Evolutionary conservation across 2,888 invertebrate species (phyloP), one percentile per base, ranked within the genome.

Genomic region (Catocala nupta): DNA sequence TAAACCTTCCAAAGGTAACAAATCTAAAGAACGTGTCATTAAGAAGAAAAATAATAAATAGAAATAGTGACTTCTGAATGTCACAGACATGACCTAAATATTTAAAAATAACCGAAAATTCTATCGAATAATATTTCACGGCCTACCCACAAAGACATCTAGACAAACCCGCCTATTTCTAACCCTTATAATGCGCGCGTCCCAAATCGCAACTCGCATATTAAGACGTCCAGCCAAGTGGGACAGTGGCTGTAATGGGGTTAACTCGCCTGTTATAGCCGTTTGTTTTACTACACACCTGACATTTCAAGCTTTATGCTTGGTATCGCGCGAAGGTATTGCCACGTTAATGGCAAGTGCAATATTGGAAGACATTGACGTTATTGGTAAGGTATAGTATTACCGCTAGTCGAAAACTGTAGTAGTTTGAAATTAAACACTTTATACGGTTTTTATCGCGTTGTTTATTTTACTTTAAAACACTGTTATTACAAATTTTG

Each of bases 271-370:
- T 48, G 70, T 69, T 68, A 64, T 69, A 69, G 59, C 58, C 63
- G 64, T 75, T 71, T 63, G 58, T 74, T 77, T 75, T 65, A 71
- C 59, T 61, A 61, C 63, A 51, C 65, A 34, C 44, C 62, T 77
- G 75, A 71, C 75, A 75, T 75, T 75, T 71, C 56, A 62, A 45
- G 58, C 54, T 77, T 74, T 71, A 75, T 62, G 68, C 39, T 16
- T 1, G 12, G 43, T 36, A 48, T 36, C 49, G 44, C 36, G 48
- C 33, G 34, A 36, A 12, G 12, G 43, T 12, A 55, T 25, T 12
- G 39, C 44, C 9, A 45, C 25, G 16, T 5, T 44, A 44, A 49
- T 25, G 43, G 54, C 16, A 39, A 51, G 11, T 16, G 34, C 42
- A 48, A 13, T 39, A 47, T 43, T 43, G 43, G 36, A 39, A 39